Evolutionary conservation across 1,140 invertebrate species (phyloP).

Genomic region (Anagrus nilaparvatae): DNA sequence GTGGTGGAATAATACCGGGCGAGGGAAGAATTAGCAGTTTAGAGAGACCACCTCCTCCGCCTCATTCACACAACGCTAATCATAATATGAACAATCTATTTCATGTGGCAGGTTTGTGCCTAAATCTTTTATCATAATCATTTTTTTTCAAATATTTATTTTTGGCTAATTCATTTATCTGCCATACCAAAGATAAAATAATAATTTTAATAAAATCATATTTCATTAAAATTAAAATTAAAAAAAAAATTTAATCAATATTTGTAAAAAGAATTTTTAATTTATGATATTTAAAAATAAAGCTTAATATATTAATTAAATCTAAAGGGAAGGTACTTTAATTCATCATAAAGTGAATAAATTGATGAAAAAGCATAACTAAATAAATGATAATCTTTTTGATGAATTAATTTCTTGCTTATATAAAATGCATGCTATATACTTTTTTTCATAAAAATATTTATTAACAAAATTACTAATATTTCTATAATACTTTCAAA

Average conservation of each 20-base stretch:
- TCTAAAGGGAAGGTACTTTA: too few relatives aligned
- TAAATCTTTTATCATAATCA: constrained; percentile 12
- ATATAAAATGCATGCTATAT: too few relatives aligned
- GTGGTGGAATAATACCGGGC: constrained; percentile 40
- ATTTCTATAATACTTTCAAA: too few relatives aligned
- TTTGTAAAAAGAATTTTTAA: too few relatives aligned
- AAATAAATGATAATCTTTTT: too few relatives aligned
- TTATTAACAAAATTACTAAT: too few relatives aligned
- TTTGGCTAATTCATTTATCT: neutral
- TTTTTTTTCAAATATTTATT: neutral
- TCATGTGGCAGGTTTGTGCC: constrained; percentile 65
- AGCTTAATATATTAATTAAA: too few relatives aligned
- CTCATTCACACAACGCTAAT: constrained; percentile 50
- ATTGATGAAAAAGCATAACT: too few relatives aligned
- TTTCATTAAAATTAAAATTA: neutral
- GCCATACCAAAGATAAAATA: neutral
- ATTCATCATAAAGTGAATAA: too few relatives aligned
- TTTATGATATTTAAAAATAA: too few relatives aligned
- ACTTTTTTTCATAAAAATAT: too few relatives aligned
- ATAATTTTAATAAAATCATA: neutral
- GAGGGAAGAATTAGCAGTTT: constrained; percentile 47
- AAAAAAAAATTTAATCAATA: neutral
- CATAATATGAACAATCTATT: constrained; percentile 70
- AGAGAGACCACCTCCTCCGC: constrained; percentile 56
- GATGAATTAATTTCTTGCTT: too few relatives aligned